Base-by-base conservation (phyloP, 2,113 vertebrate genomes). In the Brachyhypopomus gauderio region DNA sequence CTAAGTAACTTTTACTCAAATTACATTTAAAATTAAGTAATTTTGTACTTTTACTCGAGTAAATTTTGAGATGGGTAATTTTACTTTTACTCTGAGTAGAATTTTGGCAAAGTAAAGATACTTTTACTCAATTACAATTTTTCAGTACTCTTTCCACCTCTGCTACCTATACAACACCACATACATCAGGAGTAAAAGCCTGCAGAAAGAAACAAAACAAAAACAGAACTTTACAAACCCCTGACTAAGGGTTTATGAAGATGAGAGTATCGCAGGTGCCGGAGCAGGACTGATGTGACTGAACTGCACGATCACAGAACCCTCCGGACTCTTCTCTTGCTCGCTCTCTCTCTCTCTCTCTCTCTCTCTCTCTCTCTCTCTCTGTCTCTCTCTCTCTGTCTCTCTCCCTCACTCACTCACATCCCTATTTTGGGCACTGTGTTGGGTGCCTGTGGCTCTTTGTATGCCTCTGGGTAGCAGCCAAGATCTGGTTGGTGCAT, bases 401-500 rank as follows among this genome's bases (percentile, higher is more conserved):
- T 58, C 41, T 52, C 36, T 63, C 41, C 38, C 25, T 59, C 20
- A 22, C 30, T 59, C 67, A 27, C 48, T 59, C 2, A 16, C 20
- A 82, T 58, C 23, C 69, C 83, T 86, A 72, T 83, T 86, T 85
- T 80, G 72, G 84, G 80, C 79, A 77, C 69, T 27, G 12, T 30
- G 38, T 64, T 63, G 62, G 66, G 52, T 16, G 81, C 59, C 72
- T 60, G 60, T 83, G 83, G 79, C 66, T 75, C 75, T 80, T 79
- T 79, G 78, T 82, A 74, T 81, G 82, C 78, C 66, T 81, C 72
- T 82, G 84, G 82, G 85, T 62, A 20, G 71, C 60, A 60, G 86
- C 87, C 87, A 87, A 72, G 72, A 75, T 85, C 34, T 85, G 25
- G 75, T 67, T 77, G 38, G 66, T 81, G 71, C 75, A 80, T 84